Conservation (phyloP, 2,797 vertebrate species). For the Thunnus albacares region DNA sequence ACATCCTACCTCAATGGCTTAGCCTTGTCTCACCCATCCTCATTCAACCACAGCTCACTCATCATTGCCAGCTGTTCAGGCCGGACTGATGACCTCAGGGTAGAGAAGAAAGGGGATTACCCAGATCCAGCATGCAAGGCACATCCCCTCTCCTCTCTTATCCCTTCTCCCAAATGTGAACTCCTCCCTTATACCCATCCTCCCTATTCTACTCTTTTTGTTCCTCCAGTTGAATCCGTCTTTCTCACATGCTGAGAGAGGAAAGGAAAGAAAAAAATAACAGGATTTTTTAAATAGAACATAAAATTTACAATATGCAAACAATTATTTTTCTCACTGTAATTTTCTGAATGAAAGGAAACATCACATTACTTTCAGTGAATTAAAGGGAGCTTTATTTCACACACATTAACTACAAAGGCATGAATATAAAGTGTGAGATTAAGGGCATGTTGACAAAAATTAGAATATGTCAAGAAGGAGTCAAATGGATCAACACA, state of each 20-base stretch:
- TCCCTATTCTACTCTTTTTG: conserved; percentile 22
- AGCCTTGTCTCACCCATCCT: neutral
- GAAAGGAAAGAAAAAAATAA: neutral
- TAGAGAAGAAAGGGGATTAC: conserved; percentile 24
- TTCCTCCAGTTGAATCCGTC: conserved; percentile 26
- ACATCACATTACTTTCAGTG: neutral
- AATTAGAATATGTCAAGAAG: conserved; percentile 1
- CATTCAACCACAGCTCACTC: neutral
- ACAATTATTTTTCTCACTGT: conserved; percentile 7
- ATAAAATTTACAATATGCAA: conserved; percentile 12
- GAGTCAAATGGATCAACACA: conserved; percentile 3
- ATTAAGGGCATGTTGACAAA: conserved; percentile 5
- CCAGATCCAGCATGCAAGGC: conserved; percentile 31
- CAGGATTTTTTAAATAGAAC: conserved; percentile 3
- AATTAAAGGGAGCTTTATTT: conserved; percentile 27
- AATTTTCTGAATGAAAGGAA: neutral
- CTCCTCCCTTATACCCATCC: conserved; percentile 38
- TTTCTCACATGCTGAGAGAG: neutral
- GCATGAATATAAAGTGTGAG: neutral
- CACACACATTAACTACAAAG: conserved; percentile 30
- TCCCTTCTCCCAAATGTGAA: conserved; percentile 46
- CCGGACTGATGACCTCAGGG: conserved; percentile 43
- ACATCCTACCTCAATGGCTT: neutral
- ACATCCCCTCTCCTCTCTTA: conserved; percentile 17
- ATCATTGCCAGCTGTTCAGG: conserved; percentile 37